Evolutionary conservation across 2,113 vertebrate genomes (phyloP), one percentile per base, ranked within the genome.

Genomic region (Halcyon malimbica): DNA sequence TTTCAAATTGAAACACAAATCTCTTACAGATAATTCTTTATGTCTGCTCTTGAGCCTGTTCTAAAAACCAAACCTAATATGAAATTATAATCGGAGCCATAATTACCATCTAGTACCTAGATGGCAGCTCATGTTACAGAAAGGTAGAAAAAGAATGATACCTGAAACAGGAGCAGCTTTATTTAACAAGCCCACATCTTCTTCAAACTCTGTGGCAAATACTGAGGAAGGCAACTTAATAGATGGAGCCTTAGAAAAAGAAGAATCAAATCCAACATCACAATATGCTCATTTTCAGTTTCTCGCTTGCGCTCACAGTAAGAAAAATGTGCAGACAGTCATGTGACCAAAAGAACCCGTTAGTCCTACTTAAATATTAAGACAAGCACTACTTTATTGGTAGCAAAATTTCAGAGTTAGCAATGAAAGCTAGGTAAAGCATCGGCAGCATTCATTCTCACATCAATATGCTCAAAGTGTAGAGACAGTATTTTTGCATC

Each of bases 171-270:
- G 99, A 94, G 99, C 99, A 33, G 99, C 99, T 98, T 99, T 99
- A 97, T 99, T 99, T 97, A 99, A 98, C 35, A 99, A 97, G 75
- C 99, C 99, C 33, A 99, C 98, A 75, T 99, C 98, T 95, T 99
- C 99, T 94, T 99, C 99, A 97, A 99, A 99, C 92, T 99, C 99
- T 5, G 99, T 99, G 48, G 99, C 99, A 90, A 99, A 99, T 71
- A 99, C 99, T 0, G 99, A 99, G 4, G 99, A 99, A 23, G 99
- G 99, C 89, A 99, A 98, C 13, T 98, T 98, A 97, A 99, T 98
- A 57, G 98, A 97, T 11, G 97, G 86, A 18, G 85, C 97, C 99
- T 99, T 94, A 96, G n/a, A 89, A 71, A 95, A 57, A 54, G 77
- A 42, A 82, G 7, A 26, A 53, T 15, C 10, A 76, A 42, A 24